A percentile compares a stretch with the other conserved stretches of the same genome.
These are phyloP conservation scores for Pseudopodoces humilis DNA, from an alignment of 2,113 vertebrate genomes.

Conservation along the genomic window DNA sequence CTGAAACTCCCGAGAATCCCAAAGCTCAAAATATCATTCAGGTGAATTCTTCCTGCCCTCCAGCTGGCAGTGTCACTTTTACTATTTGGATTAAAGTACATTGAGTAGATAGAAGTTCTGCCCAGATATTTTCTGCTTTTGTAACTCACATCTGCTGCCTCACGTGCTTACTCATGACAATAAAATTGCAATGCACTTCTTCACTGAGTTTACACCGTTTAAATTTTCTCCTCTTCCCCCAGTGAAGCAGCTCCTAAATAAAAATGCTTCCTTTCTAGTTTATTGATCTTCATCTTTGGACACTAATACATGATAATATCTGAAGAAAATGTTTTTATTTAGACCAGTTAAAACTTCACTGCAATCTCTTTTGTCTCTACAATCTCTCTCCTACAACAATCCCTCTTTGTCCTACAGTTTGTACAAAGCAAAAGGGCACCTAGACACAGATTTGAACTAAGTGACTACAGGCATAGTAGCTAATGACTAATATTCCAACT, in stretches of 20 bases:
- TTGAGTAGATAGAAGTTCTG: neutral
- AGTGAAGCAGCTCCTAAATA: neutral
- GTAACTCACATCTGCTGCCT: neutral
- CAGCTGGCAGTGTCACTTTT: neutral
- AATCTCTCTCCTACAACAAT: neutral
- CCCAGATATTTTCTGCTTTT: neutral
- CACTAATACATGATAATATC: neutral
- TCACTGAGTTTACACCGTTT: neutral
- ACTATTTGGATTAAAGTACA: neutral
- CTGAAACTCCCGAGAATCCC: neutral
- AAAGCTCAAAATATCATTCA: neutral
- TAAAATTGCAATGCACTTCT: neutral
- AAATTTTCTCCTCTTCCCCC: neutral
- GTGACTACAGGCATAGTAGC: neutral
- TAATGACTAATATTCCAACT: constrained; percentile 28
- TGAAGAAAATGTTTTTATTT: neutral
- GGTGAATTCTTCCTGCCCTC: neutral
- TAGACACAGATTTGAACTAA: neutral
- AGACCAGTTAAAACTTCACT: neutral
- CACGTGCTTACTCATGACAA: rapidly evolving
- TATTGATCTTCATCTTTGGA: neutral
- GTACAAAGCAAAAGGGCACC: neutral
- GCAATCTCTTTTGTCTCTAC: neutral
- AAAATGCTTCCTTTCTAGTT: neutral
- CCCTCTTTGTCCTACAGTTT: neutral